phyloP scores from a whole-genome alignment of 2,888 invertebrate species.

The Trissolcus brochymenae region DNA sequence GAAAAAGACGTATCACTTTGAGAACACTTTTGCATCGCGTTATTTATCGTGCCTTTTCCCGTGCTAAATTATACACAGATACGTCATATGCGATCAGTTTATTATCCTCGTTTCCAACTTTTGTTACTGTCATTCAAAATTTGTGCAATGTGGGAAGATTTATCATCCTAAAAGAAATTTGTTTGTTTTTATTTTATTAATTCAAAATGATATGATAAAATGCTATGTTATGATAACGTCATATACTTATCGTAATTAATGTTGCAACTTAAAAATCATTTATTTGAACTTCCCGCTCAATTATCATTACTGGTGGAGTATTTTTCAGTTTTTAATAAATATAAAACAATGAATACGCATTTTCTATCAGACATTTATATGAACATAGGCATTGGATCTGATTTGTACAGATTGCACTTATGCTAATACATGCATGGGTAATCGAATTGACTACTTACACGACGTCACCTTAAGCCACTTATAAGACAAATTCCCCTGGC shows the following conservation, averaged over 20 bases:
- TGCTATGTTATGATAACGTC: no score
- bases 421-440: conserved; percentile 41
- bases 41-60: conserved; percentile 46
- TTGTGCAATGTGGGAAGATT: no score
- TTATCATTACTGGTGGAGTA: not conserved
- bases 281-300: no score
- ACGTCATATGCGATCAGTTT: conserved; percentile 26
- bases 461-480: conserved; percentile 48
- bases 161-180: no score
- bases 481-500: conserved; percentile 45
- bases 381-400: not conserved
- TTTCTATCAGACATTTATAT: not conserved
- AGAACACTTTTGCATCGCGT: conserved; percentile 37
- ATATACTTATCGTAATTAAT: no score
- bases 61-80: conserved; percentile 33
- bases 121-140: conserved; percentile 1
- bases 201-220: no score
- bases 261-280: no score
- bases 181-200: no score
- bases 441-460: conserved; percentile 49
- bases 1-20: conserved; percentile 50
- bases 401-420: conserved; percentile 15
- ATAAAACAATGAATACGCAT: no score
- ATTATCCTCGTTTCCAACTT: conserved; percentile 1
- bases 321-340: no score